Evolutionary conservation across 2,888 invertebrate species (phyloP).

Genomic region (Mythimna ferrago): DNA sequence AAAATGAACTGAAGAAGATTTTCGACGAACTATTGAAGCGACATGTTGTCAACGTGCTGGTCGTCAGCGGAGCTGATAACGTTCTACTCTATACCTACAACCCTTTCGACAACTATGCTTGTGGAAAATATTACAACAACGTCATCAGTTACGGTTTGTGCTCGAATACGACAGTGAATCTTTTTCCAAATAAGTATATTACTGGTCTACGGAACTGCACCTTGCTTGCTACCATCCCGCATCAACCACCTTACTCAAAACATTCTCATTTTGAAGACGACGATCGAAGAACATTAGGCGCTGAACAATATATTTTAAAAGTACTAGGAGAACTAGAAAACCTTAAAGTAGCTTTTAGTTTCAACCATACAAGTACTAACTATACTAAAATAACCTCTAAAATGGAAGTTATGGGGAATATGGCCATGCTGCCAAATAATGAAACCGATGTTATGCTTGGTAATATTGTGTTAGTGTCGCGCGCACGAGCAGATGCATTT

Average conservation of each 20-base stretch:
- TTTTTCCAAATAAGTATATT: slow-evolving; percentile 69
- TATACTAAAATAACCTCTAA: slow-evolving; percentile 21
- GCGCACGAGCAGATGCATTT: slow-evolving; percentile 36
- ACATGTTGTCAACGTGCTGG: slow-evolving; percentile 69
- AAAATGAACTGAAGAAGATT: slow-evolving; percentile 58
- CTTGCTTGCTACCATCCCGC: slow-evolving; percentile 63
- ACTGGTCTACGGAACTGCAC: slow-evolving; percentile 75
- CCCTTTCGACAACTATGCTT: slow-evolving; percentile 76
- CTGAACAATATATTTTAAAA: slow-evolving; percentile 52
- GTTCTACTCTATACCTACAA: slow-evolving; percentile 76
- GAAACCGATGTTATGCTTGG: slow-evolving; percentile 52
- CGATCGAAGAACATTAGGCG: slow-evolving; percentile 32
- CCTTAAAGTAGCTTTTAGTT: slow-evolving; percentile 49
- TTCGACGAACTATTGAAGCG: slow-evolving; percentile 70
- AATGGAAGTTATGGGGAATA: slow-evolving; percentile 32
- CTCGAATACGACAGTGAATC: slow-evolving; percentile 41
- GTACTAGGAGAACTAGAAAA: slow-evolving; percentile 50
- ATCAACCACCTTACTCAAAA: slow-evolving; percentile 51
- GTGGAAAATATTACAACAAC: slow-evolving; percentile 74
- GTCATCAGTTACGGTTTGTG: slow-evolving; percentile 75
- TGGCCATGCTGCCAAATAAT: slow-evolving; percentile 43
- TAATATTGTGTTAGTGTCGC: slow-evolving; percentile 18
- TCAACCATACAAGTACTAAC: background rate
- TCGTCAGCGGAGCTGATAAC: slow-evolving; percentile 69
- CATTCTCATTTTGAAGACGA: slow-evolving; percentile 35